Conservation (phyloP, 1,140 invertebrate genomes). For the Eciton burchellii region DNA sequence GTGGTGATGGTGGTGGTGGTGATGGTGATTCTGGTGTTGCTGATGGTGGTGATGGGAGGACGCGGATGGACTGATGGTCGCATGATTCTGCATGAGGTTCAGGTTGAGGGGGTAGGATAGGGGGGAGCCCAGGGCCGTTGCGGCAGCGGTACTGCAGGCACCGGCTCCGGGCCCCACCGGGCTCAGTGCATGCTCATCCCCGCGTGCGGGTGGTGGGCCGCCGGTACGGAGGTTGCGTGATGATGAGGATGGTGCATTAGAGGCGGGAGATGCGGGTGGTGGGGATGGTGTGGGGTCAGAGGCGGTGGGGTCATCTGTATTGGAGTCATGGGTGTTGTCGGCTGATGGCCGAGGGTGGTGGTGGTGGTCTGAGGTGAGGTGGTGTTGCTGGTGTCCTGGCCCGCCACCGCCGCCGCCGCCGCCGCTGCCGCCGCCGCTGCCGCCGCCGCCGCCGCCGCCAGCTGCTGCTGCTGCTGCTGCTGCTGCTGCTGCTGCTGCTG, state of each 20-base stretch:
- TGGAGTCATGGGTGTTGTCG: constrained; percentile 85
- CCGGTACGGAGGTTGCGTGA: constrained; percentile 82
- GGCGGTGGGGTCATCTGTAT: constrained; percentile 85
- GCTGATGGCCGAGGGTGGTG: constrained; percentile 81
- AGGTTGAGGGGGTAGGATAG: constrained; percentile 84
- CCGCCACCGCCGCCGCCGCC: constrained; percentile 71
- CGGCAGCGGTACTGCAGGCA: constrained; percentile 83
- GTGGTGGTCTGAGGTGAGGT: constrained; percentile 80
- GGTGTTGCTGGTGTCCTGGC: constrained; percentile 82
- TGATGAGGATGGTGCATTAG: constrained; percentile 85
- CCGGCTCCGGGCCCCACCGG: constrained; percentile 86
- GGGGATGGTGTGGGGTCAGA: constrained; percentile 84
- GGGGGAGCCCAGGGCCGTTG: constrained; percentile 85
- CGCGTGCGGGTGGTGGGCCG: constrained; percentile 83
- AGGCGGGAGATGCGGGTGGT: constrained; percentile 85
- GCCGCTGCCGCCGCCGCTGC: constrained; percentile 67
- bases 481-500: constrained; percentile 77
- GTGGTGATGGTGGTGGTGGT: constrained; percentile 74
- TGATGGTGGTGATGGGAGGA: constrained; percentile 69
- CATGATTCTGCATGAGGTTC: constrained; percentile 81
- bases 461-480: constrained; percentile 68
- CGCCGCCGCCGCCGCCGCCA: constrained; percentile 49
- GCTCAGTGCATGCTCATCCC: constrained; percentile 88
- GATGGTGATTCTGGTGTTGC: constrained; percentile 70
- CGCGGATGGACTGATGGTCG: constrained; percentile 58